Evolutionary conservation across 2,797 vertebrate genomes (phyloP).

Genomic region (Danio albolineatus): DNA sequence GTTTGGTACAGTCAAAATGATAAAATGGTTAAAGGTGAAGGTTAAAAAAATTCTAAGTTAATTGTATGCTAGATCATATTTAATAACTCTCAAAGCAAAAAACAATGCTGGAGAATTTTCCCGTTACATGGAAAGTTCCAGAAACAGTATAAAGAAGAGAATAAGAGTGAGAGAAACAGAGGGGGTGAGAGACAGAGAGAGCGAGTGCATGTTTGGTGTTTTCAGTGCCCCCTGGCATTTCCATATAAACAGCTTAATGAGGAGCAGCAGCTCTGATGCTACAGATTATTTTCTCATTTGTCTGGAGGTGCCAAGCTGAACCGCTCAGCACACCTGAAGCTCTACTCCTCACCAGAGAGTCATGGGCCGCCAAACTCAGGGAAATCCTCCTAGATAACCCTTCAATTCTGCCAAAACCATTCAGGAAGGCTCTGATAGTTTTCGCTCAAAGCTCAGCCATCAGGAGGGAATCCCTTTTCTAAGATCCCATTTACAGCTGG

Average conservation of each 20-base stretch:
- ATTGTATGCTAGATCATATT: not conserved
- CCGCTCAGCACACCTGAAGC: conserved; percentile 49
- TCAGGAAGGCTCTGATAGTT: conserved; percentile 23
- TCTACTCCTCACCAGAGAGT: conserved; percentile 18
- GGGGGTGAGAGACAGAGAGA: not conserved
- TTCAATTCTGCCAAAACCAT: conserved; percentile 37
- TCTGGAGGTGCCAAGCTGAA: conserved; percentile 50
- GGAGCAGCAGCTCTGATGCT: conserved; percentile 54
- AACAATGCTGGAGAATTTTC: not conserved
- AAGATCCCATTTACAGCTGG: not conserved
- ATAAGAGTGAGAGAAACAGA: conserved; percentile 13
- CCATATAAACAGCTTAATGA: conserved; percentile 60
- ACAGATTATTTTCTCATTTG: conserved; percentile 68
- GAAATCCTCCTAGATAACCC: conserved; percentile 40
- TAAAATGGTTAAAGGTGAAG: not conserved
- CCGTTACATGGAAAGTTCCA: conserved; percentile 16
- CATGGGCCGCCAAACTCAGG: not conserved
- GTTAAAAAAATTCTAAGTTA: not conserved
- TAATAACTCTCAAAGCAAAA: not conserved
- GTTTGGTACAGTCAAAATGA: not conserved
- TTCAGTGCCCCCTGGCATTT: conserved; percentile 52
- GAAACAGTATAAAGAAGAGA: conserved; percentile 6
- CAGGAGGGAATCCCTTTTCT: conserved; percentile 9
- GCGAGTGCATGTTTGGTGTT: conserved; percentile 17
- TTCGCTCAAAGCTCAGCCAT: conserved; percentile 29